Evolutionary conservation across 1,140 invertebrate species (phyloP), one percentile per base, ranked within the genome.

Genomic region (Heliconius eleuchia): DNA sequence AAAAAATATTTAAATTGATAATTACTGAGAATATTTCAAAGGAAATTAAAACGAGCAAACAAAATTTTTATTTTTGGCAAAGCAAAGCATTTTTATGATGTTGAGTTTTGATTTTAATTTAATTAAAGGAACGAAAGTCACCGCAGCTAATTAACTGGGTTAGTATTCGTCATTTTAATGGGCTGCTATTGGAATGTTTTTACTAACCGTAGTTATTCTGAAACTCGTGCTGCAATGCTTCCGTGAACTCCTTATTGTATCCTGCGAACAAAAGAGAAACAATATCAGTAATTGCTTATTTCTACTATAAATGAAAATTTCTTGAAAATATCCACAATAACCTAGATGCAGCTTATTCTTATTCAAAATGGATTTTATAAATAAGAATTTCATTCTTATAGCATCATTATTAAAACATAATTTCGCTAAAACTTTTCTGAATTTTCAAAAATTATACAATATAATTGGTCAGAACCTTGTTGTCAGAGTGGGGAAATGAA

Each of bases 201-300:
- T 74, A 83, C 87, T 88, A 82, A 90, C 89, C 87, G 86, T 83
- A 78, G 83, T 79, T 86, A 83, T 86, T 82, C 84, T 85, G 75
- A 80, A 81, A 76, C 60, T 82, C 70, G 78, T 71, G 79, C 78
- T 84, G 74, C 77, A 74, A 57, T 82, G 75, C 50, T 71, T 78
- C 75, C 77, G 81, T 76, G 80, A 82, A 71, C 70, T 79, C 76
- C 77, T 85, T 83, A 83, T 81, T 84, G 80, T 84, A 42, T 81
- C 82, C 89, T 90, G 88, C 39, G 66, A 87, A 89, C 85, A 88
- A 88, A 84, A 73, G 73, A 81, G 55, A 80, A 80, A 78, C 74
- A 79, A 82, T 76, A 79, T 79, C 71, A 82, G 70, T 79, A 82
- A 82, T 81, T 77, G 72, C 80, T 42, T 81, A 74, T 82, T 79